These are phyloP conservation scores for Scaptomyza pallida DNA, from an alignment of 1,140 invertebrate genomes.

Conservation along the genomic window DNA sequence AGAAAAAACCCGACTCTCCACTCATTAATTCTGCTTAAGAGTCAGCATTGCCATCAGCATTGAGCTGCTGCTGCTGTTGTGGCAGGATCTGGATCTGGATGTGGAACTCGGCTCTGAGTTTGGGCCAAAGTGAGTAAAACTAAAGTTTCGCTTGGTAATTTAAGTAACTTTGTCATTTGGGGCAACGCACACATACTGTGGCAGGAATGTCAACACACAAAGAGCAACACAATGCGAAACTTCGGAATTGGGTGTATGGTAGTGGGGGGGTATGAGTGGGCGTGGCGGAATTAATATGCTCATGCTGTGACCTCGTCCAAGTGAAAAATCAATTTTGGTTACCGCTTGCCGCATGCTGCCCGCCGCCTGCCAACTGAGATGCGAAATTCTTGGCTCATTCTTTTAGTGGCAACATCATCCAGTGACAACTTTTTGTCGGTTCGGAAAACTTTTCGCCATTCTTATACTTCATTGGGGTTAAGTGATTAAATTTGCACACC, in stretches of 20 bases:
- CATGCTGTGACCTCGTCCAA: conserved; percentile 65
- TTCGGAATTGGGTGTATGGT: not conserved
- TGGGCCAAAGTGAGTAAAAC: conserved; percentile 50
- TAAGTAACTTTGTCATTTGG: conserved; percentile 75
- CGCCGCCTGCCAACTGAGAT: too few species aligned
- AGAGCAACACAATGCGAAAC: conserved; percentile 37
- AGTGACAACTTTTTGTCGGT: conserved; percentile 59
- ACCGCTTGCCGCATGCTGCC: too few species aligned
- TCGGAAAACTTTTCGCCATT: conserved; percentile 55
- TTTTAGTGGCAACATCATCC: conserved; percentile 21
- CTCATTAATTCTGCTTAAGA: conserved; percentile 76
- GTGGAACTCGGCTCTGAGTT: not conserved
- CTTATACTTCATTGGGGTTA: conserved; percentile 77
- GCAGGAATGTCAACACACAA: conserved; percentile 52
- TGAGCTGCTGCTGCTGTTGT: conserved; percentile 12
- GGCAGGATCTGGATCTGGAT: conserved; percentile 3
- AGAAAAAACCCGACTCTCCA: conserved; percentile 31
- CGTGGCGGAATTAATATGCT: conserved; percentile 69
- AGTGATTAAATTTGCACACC: conserved; percentile 77
- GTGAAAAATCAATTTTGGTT: conserved; percentile 77
- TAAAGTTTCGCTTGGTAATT: conserved; percentile 71
- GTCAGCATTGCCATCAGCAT: conserved; percentile 27
- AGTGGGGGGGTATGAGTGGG: conserved; percentile 23
- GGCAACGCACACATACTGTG: conserved; percentile 32
- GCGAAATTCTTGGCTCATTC: conserved; percentile 27